These are phyloP conservation scores for Takifugu ocellatus DNA, from an alignment of 2,797 vertebrate genomes.

Conservation along the genomic window DNA sequence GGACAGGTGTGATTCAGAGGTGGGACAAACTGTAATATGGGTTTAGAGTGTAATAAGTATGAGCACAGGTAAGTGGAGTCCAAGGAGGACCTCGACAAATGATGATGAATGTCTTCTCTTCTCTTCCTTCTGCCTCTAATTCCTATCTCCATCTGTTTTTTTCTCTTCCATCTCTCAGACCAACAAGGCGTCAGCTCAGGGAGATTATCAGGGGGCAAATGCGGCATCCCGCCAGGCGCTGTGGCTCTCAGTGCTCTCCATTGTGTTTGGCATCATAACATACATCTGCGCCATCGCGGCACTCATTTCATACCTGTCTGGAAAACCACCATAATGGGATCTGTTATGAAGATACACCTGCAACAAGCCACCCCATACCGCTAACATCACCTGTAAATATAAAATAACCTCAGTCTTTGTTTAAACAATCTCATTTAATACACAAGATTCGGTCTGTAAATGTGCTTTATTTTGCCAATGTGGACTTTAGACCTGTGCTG, in stretches of 20 bases:
- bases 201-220: conserved; percentile 82
- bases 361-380: conserved; percentile 25
- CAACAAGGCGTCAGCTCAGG: conserved; percentile 86
- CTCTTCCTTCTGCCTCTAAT: conserved; percentile 17
- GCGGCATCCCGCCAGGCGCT: conserved; percentile 83
- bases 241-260: conserved; percentile 84
- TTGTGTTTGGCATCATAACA: conserved; percentile 85
- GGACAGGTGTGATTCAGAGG: conserved; percentile 25
- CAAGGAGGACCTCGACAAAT: conserved; percentile 44
- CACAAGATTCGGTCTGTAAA: conserved; percentile 17
- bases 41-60: conserved; percentile 37
- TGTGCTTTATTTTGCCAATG: conserved; percentile 23
- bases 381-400: conserved; percentile 36
- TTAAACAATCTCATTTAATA: conserved; percentile 1
- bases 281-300: conserved; percentile 83
- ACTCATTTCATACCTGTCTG: conserved; percentile 85
- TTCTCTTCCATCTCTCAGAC: conserved; percentile 71
- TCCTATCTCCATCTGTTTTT: conserved; percentile 26
- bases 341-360: background rate
- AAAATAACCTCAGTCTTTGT: conserved; percentile 19
- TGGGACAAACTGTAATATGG: conserved; percentile 18
- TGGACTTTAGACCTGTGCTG: conserved; percentile 22
- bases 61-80: conserved; percentile 40
- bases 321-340: conserved; percentile 77
- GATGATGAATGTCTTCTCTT: conserved; percentile 43